Evolutionary conservation across 2,888 invertebrate species (phyloP), one percentile per base, ranked within the genome.

Genomic region (Eupelmus urozonus): DNA sequence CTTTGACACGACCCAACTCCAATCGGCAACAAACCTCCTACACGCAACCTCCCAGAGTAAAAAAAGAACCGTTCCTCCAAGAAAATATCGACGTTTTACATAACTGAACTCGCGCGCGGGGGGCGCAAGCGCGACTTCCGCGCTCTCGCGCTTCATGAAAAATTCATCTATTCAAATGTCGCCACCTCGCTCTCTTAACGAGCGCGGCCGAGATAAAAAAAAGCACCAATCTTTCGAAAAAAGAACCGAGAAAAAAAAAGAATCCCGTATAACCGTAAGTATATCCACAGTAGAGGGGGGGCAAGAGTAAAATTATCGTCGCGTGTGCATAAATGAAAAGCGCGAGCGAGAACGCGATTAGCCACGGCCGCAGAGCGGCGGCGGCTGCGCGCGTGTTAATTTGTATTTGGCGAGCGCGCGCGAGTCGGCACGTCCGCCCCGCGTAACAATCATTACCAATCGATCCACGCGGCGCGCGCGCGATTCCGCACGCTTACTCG

Each of bases 371-470:
- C 34, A 34, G 3, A 34, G 5, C 34, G n/a, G 34, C 34, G 34
- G 34, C 34, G 34, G 3, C 9, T 27, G 18, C 25, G 51, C n/a
- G n/a, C n/a, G n/a, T 34, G 57, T 67, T 69, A 73, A 79, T 72
- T 76, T 69, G 74, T 79, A 77, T 77, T 80, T 74, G 42, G 51
- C 66, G 73, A 23, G 34, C 20, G 13, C 3, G 16, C 20, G 62
- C 71, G 69, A 67, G 72, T 76, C 78, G 72, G 63, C 67, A 82
- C 82, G 82, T 82, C 80, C 80, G 81, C 81, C 79, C n/a, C n/a
- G n/a, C 80, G 81, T 80, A 83, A 81, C 82, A 82, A 84, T 84
- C 81, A 82, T 84, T 84, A 82, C 82, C 83, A 82, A 84, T 83
- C 82, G 84, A 83, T 72, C 40, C 75, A 51, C 67, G 66, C 69